Percentiles rank a stretch among this genome's conserved stretches.
Conservation (phyloP, 2,888 invertebrate genomes). For the Drosophila pseudotalamancana region DNA sequence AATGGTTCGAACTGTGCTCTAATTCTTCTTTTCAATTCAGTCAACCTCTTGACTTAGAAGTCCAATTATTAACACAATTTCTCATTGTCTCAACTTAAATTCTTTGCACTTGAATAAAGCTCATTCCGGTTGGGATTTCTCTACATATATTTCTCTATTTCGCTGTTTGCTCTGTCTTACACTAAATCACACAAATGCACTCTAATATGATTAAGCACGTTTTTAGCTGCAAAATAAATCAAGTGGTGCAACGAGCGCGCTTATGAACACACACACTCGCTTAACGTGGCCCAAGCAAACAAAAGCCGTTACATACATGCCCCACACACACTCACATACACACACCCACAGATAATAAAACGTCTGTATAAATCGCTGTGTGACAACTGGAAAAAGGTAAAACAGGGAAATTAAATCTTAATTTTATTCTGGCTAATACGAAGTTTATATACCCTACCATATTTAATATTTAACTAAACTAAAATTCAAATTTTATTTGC, state of each 20-base stretch:
- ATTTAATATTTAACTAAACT: neutral
- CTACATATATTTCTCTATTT: slow-evolving; percentile 26
- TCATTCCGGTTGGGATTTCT: slow-evolving; percentile 7
- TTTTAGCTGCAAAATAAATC: slow-evolving; percentile 79
- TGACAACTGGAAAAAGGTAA: slow-evolving; percentile 28
- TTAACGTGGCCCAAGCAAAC: slow-evolving; percentile 49
- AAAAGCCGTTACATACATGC: slow-evolving; percentile 48
- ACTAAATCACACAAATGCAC: slow-evolving; percentile 79
- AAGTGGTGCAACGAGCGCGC: slow-evolving; percentile 64
- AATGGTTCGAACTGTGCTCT: too few relatives aligned
- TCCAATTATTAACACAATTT: slow-evolving; percentile 42
- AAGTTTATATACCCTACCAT: slow-evolving; percentile 20
- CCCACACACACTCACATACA: slow-evolving; percentile 6
- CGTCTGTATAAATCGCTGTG: slow-evolving; percentile 37
- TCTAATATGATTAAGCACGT: slow-evolving; percentile 82
- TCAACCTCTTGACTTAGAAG: slow-evolving; percentile 1
- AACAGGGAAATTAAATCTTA: slow-evolving; percentile 14
- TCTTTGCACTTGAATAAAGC: slow-evolving; percentile 8
- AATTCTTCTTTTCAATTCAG: too few relatives aligned
- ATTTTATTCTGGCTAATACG: neutral
- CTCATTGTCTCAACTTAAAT: slow-evolving; percentile 21
- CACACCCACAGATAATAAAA: slow-evolving; percentile 33
- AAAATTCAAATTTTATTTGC: neutral
- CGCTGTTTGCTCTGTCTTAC: slow-evolving; percentile 42
- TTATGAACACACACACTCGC: slow-evolving; percentile 37